These are phyloP conservation scores for Sesamia nonagrioides DNA, from an alignment of 1,140 invertebrate species.

Conservation along the genomic window DNA sequence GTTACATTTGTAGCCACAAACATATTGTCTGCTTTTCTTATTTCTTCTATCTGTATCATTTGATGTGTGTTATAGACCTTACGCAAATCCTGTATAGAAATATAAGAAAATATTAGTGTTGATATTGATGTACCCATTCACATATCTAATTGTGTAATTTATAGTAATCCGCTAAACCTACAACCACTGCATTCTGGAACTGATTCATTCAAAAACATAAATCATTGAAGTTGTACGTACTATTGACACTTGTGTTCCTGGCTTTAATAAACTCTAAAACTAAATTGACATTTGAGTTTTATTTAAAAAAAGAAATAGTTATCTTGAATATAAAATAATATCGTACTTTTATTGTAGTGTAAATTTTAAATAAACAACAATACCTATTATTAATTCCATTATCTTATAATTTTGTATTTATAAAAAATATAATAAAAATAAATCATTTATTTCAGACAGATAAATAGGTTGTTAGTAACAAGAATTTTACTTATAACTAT, in stretches of 20 bases:
- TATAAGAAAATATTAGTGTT: slow-evolving; percentile 35
- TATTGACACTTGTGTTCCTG: slow-evolving; percentile 76
- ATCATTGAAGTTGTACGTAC: slow-evolving; percentile 54
- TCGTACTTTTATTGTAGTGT: too few relatives aligned
- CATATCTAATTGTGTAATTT: slow-evolving; percentile 40
- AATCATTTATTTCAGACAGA: too few relatives aligned
- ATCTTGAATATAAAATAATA: neutral
- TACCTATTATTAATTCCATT: too few relatives aligned
- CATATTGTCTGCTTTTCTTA: slow-evolving; percentile 28
- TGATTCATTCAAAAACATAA: slow-evolving; percentile 21
- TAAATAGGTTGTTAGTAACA: too few relatives aligned
- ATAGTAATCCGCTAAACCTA: slow-evolving; percentile 12
- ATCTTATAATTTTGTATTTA: too few relatives aligned
- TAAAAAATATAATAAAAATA: too few relatives aligned
- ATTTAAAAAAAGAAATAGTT: slow-evolving; percentile 48
- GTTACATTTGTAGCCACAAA: neutral
- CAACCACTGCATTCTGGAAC: slow-evolving; percentile 20
- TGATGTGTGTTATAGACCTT: slow-evolving; percentile 18
- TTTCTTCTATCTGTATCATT: slow-evolving; percentile 12
- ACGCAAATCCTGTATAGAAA: slow-evolving; percentile 15
- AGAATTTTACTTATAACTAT: too few relatives aligned
- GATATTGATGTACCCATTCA: slow-evolving; percentile 38
- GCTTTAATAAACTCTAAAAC: slow-evolving; percentile 76
- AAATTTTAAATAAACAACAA: too few relatives aligned
- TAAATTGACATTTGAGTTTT: slow-evolving; percentile 60